Conservation (phyloP, 2,888 invertebrate species). For the Erebia epiphron region DNA sequence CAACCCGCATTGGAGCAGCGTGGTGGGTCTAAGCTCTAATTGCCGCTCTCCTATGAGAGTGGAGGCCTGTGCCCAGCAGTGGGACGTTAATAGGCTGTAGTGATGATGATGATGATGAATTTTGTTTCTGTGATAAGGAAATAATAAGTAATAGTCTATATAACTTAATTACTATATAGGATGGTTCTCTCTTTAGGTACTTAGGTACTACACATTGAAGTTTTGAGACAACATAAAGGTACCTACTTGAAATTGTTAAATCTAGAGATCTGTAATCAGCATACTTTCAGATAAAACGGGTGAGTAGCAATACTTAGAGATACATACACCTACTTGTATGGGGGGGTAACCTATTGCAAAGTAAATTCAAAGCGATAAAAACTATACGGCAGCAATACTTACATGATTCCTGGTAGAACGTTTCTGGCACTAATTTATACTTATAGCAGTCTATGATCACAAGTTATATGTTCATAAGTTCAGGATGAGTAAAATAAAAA, state of each 20-base stretch:
- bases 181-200: too few relatives aligned
- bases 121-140: too few relatives aligned
- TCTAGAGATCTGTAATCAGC: background rate
- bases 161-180: too few relatives aligned
- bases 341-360: background rate
- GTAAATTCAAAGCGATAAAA: background rate
- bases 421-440: background rate
- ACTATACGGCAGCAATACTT: background rate
- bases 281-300: background rate
- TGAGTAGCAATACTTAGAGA: background rate
- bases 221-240: background rate
- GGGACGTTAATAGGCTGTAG: too few relatives aligned
- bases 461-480: slow-evolving; percentile 15
- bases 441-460: background rate
- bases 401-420: slow-evolving; percentile 1
- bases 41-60: too few relatives aligned
- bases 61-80: too few relatives aligned
- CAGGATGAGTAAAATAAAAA: slow-evolving; percentile 5
- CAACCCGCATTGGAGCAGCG: too few relatives aligned
- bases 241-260: slow-evolving; percentile 1
- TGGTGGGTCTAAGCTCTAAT: too few relatives aligned
- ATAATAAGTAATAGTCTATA: too few relatives aligned
- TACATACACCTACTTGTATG: too few relatives aligned
- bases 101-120: too few relatives aligned
- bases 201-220: too few relatives aligned